Evolutionary conservation across 2,113 vertebrate genomes (phyloP).

Genomic region (Embiotoca jacksoni): DNA sequence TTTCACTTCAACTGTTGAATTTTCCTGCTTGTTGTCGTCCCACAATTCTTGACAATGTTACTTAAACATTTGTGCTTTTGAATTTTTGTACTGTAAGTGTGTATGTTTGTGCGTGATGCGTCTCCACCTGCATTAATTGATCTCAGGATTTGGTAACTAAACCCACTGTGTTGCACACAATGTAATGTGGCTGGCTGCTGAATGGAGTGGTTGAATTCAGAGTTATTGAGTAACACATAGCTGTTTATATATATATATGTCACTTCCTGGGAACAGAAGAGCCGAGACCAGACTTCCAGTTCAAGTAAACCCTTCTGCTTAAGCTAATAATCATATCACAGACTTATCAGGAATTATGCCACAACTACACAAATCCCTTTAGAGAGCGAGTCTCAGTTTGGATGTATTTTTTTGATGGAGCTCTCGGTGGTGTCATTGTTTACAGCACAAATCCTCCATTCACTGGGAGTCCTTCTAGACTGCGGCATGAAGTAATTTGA

Average conservation of each 20-base stretch:
- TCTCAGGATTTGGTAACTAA: not conserved
- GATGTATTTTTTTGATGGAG: slow-evolving; percentile 40
- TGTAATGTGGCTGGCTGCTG: not conserved
- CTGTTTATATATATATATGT: not conserved
- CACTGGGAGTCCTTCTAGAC: slow-evolving; percentile 17
- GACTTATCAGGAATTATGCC: slow-evolving; percentile 35
- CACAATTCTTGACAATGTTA: not conserved
- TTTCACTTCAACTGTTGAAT: too few relatives aligned
- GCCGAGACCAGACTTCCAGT: not conserved
- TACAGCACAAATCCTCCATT: slow-evolving; percentile 40
- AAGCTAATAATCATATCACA: slow-evolving; percentile 48
- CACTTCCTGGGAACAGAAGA: not conserved
- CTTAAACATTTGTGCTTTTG: not conserved
- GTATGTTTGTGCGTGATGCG: too few relatives aligned
- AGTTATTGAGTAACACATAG: not conserved
- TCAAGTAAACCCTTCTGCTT: slow-evolving; percentile 23
- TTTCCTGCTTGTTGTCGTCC: too few relatives aligned
- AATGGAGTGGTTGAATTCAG: not conserved
- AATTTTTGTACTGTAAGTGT: too few relatives aligned
- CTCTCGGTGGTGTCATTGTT: slow-evolving; percentile 41
- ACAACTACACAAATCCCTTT: slow-evolving; percentile 37
- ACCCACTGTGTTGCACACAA: too few relatives aligned
- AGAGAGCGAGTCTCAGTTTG: slow-evolving; percentile 39
- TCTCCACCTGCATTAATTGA: too few relatives aligned
- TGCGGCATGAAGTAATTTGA: slow-evolving; percentile 18